Conservation (phyloP, 2,113 vertebrate genomes). For the Pyrgilauda ruficollis region DNA sequence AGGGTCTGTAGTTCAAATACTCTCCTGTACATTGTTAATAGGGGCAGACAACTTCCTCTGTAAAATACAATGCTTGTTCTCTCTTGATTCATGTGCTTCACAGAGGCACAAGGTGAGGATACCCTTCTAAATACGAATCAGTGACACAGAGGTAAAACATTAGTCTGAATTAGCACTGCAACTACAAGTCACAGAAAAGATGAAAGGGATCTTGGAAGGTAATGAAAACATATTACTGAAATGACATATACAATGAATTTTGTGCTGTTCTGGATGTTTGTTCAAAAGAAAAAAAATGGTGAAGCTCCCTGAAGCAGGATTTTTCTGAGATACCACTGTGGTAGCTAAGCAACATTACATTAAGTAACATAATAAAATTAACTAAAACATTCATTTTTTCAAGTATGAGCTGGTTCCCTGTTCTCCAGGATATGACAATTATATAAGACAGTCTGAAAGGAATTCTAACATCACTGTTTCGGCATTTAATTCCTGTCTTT, state of each 20-base stretch:
- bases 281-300: background rate
- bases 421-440: background rate
- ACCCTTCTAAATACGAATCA: background rate
- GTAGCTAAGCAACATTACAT: background rate
- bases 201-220: background rate
- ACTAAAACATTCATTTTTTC: constrained; percentile 15
- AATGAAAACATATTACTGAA: background rate
- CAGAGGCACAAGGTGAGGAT: background rate
- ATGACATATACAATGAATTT: background rate
- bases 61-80: background rate
- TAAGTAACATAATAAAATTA: constrained; percentile 19
- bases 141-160: background rate
- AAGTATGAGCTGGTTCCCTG: background rate
- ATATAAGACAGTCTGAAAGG: background rate
- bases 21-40: background rate
- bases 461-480: background rate
- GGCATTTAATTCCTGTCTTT: constrained; percentile 1
- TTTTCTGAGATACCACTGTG: background rate
- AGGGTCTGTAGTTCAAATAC: background rate
- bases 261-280: background rate
- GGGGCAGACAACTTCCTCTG: background rate
- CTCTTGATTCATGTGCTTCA: background rate
- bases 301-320: background rate
- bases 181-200: background rate
- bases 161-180: background rate